Conservation (phyloP, 1,140 invertebrate species). For the Drosophila nikananu region DNA sequence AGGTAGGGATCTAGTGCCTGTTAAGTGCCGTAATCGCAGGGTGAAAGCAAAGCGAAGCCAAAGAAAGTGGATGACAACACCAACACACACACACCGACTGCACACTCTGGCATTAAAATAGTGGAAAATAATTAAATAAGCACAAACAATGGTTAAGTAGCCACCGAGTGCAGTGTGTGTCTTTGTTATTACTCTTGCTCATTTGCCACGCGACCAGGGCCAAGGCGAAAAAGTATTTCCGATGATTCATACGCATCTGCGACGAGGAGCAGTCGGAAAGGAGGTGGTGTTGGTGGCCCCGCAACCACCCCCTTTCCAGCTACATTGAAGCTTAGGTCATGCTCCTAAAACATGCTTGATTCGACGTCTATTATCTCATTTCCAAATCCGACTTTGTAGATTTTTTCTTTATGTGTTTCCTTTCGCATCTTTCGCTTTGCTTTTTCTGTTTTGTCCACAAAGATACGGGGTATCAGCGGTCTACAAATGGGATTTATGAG, state of each 20-base stretch:
- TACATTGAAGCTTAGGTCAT: background rate
- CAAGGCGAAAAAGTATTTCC: conserved; percentile 7
- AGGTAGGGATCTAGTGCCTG: conserved; percentile 13
- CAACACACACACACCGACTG: background rate
- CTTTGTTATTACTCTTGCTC: background rate
- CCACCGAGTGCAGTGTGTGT: conserved; percentile 8
- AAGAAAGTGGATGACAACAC: conserved; percentile 38
- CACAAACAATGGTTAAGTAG: conserved; percentile 8
- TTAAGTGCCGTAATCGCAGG: background rate
- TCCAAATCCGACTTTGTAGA: conserved; percentile 13
- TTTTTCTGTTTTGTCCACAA: background rate
- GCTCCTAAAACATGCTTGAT: conserved; percentile 43
- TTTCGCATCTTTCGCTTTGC: background rate
- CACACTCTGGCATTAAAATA: conserved; percentile 12
- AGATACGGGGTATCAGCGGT: conserved; percentile 16
- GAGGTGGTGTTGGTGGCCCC: conserved; percentile 24
- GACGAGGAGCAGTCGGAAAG: background rate
- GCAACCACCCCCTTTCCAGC: conserved; percentile 12
- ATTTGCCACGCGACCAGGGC: conserved; percentile 27
- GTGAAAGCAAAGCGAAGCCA: conserved; percentile 34
- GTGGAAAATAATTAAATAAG: conserved; percentile 49
- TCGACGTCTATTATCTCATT: conserved; percentile 44
- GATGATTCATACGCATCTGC: conserved; percentile 45
- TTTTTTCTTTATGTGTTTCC: conserved; percentile 8
- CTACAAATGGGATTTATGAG: background rate